A percentile compares a stretch with the other conserved stretches of the same genome.
phyloP scores from a whole-genome alignment of 2,888 invertebrate species.

The Eilema sororculum region DNA sequence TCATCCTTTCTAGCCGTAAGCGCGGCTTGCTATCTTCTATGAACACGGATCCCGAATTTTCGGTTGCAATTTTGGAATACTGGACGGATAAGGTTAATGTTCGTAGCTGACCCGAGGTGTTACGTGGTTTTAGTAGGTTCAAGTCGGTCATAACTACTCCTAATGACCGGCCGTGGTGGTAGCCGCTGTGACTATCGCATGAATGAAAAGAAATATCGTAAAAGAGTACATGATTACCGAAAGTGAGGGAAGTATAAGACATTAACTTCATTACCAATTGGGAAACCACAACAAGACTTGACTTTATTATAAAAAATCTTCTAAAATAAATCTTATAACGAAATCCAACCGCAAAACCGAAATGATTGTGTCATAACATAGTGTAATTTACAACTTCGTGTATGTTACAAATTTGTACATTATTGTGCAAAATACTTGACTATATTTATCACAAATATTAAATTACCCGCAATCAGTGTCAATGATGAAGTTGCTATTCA shows the following conservation, averaged over 20 bases:
- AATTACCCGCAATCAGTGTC: slow-evolving; percentile 11
- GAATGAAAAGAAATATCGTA: no score
- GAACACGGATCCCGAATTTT: no score
- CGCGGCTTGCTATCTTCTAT: not conserved
- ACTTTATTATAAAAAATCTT: not conserved
- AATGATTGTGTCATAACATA: slow-evolving; percentile 1
- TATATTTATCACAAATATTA: slow-evolving; percentile 20
- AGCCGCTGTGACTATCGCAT: no score
- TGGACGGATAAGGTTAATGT: not conserved
- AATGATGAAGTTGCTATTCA: not conserved
- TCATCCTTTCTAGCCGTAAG: not conserved
- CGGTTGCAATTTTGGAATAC: not conserved
- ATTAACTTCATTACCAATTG: no score
- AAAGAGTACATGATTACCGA: no score
- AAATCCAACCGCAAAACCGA: not conserved
- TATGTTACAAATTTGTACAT: not conserved
- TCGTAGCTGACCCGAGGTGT: no score
- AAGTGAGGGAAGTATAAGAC: no score
- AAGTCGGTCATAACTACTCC: no score
- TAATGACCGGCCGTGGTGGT: no score
- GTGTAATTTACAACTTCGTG: not conserved
- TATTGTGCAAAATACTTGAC: slow-evolving; percentile 21
- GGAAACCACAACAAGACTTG: no score
- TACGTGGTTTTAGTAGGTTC: no score
- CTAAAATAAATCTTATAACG: not conserved